Base-by-base conservation (phyloP, 1,140 invertebrate genomes). In the Brachionus manjavacas region DNA sequence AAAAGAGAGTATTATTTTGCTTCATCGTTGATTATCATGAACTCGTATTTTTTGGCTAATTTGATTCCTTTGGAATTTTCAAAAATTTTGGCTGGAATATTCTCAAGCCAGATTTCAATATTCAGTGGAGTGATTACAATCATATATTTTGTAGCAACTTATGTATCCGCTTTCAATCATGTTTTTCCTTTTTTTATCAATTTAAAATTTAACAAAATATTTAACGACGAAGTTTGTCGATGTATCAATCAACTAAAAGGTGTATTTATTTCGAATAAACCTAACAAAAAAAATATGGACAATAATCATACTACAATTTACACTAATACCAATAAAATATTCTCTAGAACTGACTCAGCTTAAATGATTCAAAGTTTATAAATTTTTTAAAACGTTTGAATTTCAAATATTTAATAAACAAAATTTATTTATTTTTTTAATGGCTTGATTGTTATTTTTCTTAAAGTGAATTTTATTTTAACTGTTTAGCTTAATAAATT, bases 81-180 rank as follows among this genome's bases (percentile, higher is more conserved):
- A 8, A 72, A 41, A 41, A 41, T 72, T 23, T 41, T 72, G 41
- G 68, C 68, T 72, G 35, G 12, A 39, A 14, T 72, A 39, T 72
- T 41, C 8, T 72, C 68, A 25, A 41, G 31, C 14, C 31, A 41
- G n/a, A 16, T 43, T 16, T 39, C 68, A 35, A 72, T 28, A 28
- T 72, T 72, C 35, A 43, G 28, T 20, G 68, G 68, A 39, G 20
- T 72, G 9, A 72, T 72, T 25, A 68, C 64, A 28, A 72, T 72
- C 31, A 72, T 72, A 4, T 41, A 43, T 41, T 72, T 16, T 72
- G 35, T 72, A 41, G 20, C 31, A n/a, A 41, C 68, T 41, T 72
- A 72, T 41, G 20, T 72, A 16, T 72, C 68, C 20, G 68, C 68
- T 16, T 72, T 72, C 16, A 41, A 72, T 72, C 68, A 72, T 41